Percentiles rank a stretch among this genome's conserved stretches.
Evolutionary conservation across 2,888 invertebrate genomes (phyloP).

Genomic region (Resseliella maxima): DNA sequence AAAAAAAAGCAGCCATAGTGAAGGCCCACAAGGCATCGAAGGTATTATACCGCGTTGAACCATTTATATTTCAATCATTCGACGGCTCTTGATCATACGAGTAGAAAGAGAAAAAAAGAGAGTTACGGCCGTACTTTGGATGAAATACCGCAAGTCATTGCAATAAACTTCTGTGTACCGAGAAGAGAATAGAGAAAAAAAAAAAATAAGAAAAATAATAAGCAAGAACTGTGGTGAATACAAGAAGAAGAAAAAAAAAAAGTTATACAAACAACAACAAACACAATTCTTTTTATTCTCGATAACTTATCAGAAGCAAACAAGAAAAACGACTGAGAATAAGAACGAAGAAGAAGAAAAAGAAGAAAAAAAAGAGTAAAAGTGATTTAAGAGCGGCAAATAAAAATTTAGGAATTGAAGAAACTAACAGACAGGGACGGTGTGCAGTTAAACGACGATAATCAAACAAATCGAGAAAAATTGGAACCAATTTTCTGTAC

Average conservation of each 20-base stretch:
- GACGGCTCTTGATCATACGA: neutral
- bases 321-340: neutral
- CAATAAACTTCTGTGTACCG: neutral
- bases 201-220: neutral
- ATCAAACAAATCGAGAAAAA: conserved; percentile 39
- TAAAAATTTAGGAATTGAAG: neutral
- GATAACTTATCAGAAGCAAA: neutral
- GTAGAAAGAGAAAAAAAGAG: too few species aligned
- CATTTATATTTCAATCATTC: conserved; percentile 32
- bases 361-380: neutral
- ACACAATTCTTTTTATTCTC: neutral
- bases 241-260: too few species aligned
- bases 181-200: neutral
- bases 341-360: neutral
- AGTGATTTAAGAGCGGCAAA: neutral
- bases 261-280: neutral
- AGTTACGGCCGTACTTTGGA: conserved; percentile 3
- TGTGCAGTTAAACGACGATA: neutral
- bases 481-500: conserved; percentile 17
- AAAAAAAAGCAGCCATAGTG: neutral
- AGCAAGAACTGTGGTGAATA: neutral
- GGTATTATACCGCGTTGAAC: neutral
- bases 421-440: neutral
- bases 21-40: neutral
- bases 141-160: conserved; percentile 39